Evolutionary conservation across 2,888 invertebrate species (phyloP).

Genomic region (Danaus chrysippus): DNA sequence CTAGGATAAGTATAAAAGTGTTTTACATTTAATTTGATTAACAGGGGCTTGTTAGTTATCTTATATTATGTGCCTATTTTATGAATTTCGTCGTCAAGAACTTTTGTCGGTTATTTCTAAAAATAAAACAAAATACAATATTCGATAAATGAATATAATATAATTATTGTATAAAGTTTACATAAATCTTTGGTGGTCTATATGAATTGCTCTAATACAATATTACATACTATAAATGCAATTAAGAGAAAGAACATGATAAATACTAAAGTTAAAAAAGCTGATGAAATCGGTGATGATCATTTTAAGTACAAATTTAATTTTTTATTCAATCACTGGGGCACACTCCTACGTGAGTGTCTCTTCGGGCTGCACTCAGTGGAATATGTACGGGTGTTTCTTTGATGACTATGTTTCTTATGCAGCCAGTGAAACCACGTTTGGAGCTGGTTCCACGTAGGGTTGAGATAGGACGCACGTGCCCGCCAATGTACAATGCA

Average conservation of each 20-base stretch:
- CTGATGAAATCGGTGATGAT: background rate
- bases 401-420: constrained; percentile 83
- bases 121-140: background rate
- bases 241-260: background rate
- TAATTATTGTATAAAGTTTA: constrained; percentile 5
- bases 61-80: no score
- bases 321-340: constrained; percentile 82
- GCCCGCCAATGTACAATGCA: constrained; percentile 94
- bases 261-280: background rate
- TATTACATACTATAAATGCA: background rate
- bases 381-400: constrained; percentile 55
- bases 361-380: constrained; percentile 80
- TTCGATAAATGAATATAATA: background rate
- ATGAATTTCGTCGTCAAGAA: no score
- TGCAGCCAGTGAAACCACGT: constrained; percentile 88
- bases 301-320: background rate
- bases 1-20: no score
- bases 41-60: no score
- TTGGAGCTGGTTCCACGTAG: constrained; percentile 84
- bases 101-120: background rate
- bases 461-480: constrained; percentile 63
- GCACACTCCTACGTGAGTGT: constrained; percentile 88
- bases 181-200: constrained; percentile 4
- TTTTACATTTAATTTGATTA: no score
- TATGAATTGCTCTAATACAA: background rate